phyloP scores from a whole-genome alignment of 2,113 vertebrate genomes.

The Penelope pileata region DNA sequence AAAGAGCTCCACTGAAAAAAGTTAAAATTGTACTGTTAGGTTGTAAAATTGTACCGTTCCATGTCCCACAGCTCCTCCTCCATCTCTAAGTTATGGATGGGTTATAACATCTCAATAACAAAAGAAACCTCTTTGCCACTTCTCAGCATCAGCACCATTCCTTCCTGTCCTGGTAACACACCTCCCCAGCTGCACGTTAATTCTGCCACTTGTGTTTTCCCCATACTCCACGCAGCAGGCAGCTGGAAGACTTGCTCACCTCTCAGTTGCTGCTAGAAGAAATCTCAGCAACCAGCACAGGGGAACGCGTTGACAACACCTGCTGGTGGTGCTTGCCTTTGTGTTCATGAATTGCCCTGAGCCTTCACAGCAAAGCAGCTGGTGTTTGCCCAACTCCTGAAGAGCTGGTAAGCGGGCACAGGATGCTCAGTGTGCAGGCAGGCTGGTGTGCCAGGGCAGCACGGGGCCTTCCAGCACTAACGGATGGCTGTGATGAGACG shows the following conservation, averaged over 20 bases:
- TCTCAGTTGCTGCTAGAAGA: not conserved
- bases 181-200: not conserved
- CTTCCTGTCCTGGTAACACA: not conserved
- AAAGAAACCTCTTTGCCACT: not conserved
- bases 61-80: not conserved
- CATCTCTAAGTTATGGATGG: not conserved
- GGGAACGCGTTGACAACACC: not conserved
- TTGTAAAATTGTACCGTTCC: not conserved
- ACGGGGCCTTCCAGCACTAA: not conserved
- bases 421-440: not conserved
- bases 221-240: not conserved
- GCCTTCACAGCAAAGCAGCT: not conserved
- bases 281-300: not conserved
- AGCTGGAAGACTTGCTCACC: not conserved
- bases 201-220: not conserved
- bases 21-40: not conserved
- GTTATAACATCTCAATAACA: not conserved
- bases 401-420: not conserved
- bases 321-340: not conserved
- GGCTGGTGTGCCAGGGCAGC: not conserved
- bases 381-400: not conserved
- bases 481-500: fast-evolving
- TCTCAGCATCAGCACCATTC: not conserved
- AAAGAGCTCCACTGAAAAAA: not conserved
- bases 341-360: not conserved